phyloP scores from a whole-genome alignment of 2,888 invertebrate genomes.

The Amblyjoppa fuscipennis region DNA sequence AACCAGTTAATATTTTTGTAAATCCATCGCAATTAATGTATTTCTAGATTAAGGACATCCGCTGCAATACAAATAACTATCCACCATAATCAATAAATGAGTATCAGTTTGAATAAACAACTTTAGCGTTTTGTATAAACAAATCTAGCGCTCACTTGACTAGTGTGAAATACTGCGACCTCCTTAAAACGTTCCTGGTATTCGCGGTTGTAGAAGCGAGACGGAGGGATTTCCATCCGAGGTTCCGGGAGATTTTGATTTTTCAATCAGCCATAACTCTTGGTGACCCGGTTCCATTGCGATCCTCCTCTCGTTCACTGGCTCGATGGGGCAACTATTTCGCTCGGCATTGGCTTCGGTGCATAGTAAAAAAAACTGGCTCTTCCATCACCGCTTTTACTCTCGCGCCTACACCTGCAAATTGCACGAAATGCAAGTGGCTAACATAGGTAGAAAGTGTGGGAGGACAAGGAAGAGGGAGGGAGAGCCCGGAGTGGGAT shows the following conservation, averaged over 20 bases:
- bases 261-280: constrained; percentile 69
- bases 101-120: too few relatives aligned
- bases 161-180: too few relatives aligned
- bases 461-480: constrained; percentile 31
- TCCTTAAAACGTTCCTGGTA: constrained; percentile 51
- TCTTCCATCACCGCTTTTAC: constrained; percentile 18
- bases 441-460: constrained; percentile 9
- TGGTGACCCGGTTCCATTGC: constrained; percentile 56
- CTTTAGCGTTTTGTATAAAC: too few relatives aligned
- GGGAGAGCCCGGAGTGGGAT: not conserved
- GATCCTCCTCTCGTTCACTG: constrained; percentile 1
- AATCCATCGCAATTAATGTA: too few relatives aligned
- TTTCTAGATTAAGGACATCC: too few relatives aligned
- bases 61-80: too few relatives aligned
- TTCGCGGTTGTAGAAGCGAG: constrained; percentile 14
- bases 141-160: too few relatives aligned
- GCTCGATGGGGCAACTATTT: constrained; percentile 4
- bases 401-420: constrained; percentile 40
- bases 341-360: constrained; percentile 36
- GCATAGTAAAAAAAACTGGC: constrained; percentile 41
- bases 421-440: constrained; percentile 21
- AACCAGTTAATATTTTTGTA: too few relatives aligned
- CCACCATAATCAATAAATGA: too few relatives aligned
- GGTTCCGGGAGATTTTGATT: constrained; percentile 62
- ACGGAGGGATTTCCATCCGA: not conserved